A percentile compares a stretch with the other conserved stretches of the same genome.
phyloP scores from a whole-genome alignment of 2,797 vertebrate genomes.

The Rhinoraja longicauda region DNA sequence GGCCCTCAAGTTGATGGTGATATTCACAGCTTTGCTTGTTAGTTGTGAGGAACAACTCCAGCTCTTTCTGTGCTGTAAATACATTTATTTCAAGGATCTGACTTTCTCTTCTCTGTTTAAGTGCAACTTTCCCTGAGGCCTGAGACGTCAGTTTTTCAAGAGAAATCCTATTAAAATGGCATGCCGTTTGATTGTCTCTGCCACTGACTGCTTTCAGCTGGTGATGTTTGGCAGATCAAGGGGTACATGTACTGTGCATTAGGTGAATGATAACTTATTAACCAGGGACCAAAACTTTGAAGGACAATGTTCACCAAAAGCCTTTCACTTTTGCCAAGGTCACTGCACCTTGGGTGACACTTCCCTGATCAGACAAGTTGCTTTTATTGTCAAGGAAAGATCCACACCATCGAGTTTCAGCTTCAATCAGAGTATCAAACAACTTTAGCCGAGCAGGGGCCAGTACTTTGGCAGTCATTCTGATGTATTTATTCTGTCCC shows the following conservation, averaged over 20 bases:
- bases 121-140: background rate
- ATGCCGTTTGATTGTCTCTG: background rate
- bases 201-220: background rate
- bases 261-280: background rate
- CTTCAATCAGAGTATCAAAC: background rate
- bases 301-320: background rate
- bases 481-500: background rate
- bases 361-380: background rate
- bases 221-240: background rate
- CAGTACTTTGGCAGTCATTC: background rate
- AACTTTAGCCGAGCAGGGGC: no score
- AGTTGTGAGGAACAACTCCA: background rate
- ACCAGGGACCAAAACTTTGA: background rate
- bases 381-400: background rate
- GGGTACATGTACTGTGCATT: background rate
- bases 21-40: background rate
- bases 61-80: background rate
- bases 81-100: background rate
- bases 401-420: background rate
- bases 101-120: background rate
- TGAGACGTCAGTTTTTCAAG: background rate
- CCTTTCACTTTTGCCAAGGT: background rate
- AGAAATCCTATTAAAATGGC: background rate
- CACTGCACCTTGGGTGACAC: background rate
- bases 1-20: background rate